Base-by-base conservation (phyloP, 2,113 vertebrate genomes). In the Malurus alboscapulatus region DNA sequence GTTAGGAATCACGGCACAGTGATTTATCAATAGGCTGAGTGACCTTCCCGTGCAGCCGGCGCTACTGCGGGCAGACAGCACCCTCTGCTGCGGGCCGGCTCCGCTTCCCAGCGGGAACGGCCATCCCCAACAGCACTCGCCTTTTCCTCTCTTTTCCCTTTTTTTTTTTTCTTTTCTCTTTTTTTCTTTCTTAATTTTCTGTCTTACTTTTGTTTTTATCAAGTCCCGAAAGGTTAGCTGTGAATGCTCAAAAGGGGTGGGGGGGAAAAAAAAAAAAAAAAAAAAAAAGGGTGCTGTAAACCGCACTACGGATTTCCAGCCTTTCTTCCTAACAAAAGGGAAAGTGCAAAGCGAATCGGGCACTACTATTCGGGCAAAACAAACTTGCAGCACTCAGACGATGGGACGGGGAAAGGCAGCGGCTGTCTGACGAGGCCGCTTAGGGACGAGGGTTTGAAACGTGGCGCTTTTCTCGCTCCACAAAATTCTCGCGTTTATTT, bases 1-100 rank as follows among this genome's bases (percentile, higher is more conserved):
- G 99, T 99, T 98, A 99, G 98, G 98, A 99, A 99, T 99, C 99
- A 99, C 99, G 98, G 99, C 98, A 97, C 99, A 98, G 99, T 99
- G 99, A 99, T 99, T 99, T 99, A 99, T 99, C 99, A 99, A 99
- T 99, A 99, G 98, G 98, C 98, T 97, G 97, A 99, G 98, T 99
- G 99, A 99, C 99, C 99, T 99, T 99, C 99, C 97, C 96, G 96
- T 88, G 96, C 80, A 59, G 92, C 97, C 96, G 84, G 93, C 51
- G 93, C 95, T 96, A 95, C 92, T 94, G 89, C 88, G 97, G 96
- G 98, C 98, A 97, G 98, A 97, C 97, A 98, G 98, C 97, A 93
- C 98, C 98, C 98, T 98, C 98, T 97, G 87, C 97, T 96, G 98
- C 53, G 51, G 90, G 12, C n/a, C 57, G 40, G 21, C 55, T 42